phyloP scores from a whole-genome alignment of 1,140 invertebrate species.

The Pogonus chalceus region DNA sequence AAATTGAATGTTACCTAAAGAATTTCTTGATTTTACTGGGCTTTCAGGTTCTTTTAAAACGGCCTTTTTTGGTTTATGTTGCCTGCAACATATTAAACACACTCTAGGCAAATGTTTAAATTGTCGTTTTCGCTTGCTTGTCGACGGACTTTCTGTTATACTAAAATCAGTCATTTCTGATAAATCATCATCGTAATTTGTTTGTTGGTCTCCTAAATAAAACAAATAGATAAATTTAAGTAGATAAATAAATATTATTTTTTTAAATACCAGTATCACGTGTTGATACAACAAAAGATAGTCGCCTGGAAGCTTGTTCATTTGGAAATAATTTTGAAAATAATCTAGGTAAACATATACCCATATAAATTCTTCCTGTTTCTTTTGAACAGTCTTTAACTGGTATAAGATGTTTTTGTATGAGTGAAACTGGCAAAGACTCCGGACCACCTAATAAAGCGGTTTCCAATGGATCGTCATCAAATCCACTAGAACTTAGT shows the following conservation, averaged over 20 bases:
- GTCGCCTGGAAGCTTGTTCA: slow-evolving; percentile 24
- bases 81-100: slow-evolving; percentile 14
- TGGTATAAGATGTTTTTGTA: background rate
- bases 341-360: slow-evolving; percentile 65
- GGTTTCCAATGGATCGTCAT: background rate
- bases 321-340: slow-evolving; percentile 58
- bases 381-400: slow-evolving; percentile 20
- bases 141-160: background rate
- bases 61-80: background rate
- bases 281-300: background rate
- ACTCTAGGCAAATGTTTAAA: slow-evolving; percentile 11
- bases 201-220: background rate
- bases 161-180: background rate
- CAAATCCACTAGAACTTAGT: background rate
- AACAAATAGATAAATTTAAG: background rate
- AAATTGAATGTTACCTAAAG: background rate
- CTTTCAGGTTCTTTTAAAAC: background rate
- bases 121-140: background rate
- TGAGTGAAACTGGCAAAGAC: background rate
- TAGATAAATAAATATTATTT: background rate
- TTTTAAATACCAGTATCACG: background rate
- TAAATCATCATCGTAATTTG: background rate
- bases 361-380: slow-evolving; percentile 52
- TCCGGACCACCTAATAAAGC: background rate
- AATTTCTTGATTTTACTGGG: background rate